These are phyloP conservation scores for Drosophila phalerata DNA, from an alignment of 2,888 invertebrate genomes.

Conservation along the genomic window DNA sequence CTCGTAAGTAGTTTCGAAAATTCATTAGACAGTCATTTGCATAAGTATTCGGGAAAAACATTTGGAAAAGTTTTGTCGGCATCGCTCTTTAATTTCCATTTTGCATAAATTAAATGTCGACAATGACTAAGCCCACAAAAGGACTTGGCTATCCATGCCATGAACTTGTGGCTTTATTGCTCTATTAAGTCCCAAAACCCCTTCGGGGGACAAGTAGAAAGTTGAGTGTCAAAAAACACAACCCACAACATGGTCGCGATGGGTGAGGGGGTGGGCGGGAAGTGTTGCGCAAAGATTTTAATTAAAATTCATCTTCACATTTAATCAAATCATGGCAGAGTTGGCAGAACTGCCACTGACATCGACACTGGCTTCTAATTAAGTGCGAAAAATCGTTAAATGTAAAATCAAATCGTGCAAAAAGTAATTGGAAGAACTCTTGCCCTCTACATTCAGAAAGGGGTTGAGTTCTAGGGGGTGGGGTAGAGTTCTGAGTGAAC, in stretches of 20 bases:
- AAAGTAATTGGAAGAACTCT: conserved; percentile 79
- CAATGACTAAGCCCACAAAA: conserved; percentile 68
- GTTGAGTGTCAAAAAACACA: conserved; percentile 55
- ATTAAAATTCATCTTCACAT: conserved; percentile 86
- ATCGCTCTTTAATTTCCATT: conserved; percentile 76
- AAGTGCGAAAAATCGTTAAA: conserved; percentile 85
- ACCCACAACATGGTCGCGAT: conserved; percentile 20
- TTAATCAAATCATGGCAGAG: conserved; percentile 84
- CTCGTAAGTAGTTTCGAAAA: conserved; percentile 73
- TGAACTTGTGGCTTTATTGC: conserved; percentile 80
- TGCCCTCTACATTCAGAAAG: not conserved
- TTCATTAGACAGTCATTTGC: conserved; percentile 72
- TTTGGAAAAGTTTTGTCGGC: conserved; percentile 55
- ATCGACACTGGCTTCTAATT: conserved; percentile 84
- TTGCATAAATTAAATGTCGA: conserved; percentile 77
- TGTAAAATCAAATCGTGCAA: conserved; percentile 85
- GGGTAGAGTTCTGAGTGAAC: conserved; percentile 15
- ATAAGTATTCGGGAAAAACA: conserved; percentile 57
- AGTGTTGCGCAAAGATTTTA: conserved; percentile 79
- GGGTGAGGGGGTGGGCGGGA: not conserved
- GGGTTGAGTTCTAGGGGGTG: not conserved
- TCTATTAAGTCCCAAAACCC: conserved; percentile 62
- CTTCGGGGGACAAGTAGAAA: conserved; percentile 15
- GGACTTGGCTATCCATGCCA: conserved; percentile 36
- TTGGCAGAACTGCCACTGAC: conserved; percentile 67